Conservation (phyloP, 2,888 invertebrate genomes). For the Polydrusus cervinus region DNA sequence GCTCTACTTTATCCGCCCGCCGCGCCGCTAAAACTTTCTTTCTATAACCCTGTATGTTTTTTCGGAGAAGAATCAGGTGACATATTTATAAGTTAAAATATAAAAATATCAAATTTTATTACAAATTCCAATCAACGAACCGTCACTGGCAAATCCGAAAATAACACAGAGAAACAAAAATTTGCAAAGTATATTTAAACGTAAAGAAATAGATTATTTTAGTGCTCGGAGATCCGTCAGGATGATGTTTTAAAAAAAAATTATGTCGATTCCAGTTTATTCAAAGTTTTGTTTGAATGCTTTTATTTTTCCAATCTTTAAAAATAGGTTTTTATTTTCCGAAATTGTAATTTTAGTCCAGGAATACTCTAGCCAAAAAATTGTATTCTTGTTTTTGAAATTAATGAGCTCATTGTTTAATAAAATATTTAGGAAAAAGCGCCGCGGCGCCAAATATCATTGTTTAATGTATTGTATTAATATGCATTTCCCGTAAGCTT, state of each 20-base stretch:
- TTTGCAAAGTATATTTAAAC: constrained; percentile 50
- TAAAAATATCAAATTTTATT: neutral
- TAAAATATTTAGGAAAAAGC: neutral
- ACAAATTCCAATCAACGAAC: constrained; percentile 2
- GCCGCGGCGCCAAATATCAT: no score
- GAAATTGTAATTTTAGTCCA: constrained; percentile 11
- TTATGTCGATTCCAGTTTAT: constrained; percentile 37
- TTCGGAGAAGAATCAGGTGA: no score
- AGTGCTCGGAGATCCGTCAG: constrained; percentile 42
- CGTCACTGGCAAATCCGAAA: constrained; percentile 49
- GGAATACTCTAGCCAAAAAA: constrained; percentile 2
- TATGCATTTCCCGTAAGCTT: no score
- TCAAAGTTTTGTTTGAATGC: constrained; percentile 21
- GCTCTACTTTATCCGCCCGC: no score
- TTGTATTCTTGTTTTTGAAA: constrained; percentile 1
- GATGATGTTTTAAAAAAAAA: constrained; percentile 40
- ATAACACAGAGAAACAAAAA: constrained; percentile 47
- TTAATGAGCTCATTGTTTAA: neutral
- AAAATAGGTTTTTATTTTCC: constrained; percentile 25
- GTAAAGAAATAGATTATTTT: constrained; percentile 51
- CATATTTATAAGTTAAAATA: no score
- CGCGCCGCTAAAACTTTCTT: no score
- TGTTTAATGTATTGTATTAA: no score
- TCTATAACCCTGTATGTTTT: no score
- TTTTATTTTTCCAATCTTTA: constrained; percentile 17